Conservation (phyloP, 2,113 vertebrate genomes). For the Galeopterus variegatus region DNA sequence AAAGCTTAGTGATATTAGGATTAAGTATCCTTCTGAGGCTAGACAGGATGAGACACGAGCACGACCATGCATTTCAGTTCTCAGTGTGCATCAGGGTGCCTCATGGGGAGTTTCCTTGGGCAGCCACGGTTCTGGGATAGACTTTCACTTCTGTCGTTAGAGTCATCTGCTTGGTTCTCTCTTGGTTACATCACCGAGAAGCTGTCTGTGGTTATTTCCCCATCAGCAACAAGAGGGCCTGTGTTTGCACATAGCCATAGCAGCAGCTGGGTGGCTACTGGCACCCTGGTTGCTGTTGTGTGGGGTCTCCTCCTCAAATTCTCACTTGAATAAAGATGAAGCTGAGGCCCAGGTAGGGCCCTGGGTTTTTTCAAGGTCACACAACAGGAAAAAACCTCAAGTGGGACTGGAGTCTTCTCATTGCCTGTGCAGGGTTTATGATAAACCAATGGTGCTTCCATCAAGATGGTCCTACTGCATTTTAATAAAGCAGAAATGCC, state of each 20-base stretch:
- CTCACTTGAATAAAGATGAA: neutral
- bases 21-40: neutral
- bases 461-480: neutral
- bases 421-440: neutral
- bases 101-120: conserved; percentile 53
- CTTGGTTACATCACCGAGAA: conserved; percentile 42
- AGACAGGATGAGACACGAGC: neutral
- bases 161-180: neutral
- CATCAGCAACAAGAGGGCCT: neutral
- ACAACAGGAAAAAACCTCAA: neutral
- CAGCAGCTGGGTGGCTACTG: neutral
- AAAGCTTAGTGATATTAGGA: neutral
- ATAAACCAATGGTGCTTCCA: neutral
- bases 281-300: neutral
- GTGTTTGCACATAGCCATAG: neutral
- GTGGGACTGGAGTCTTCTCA: neutral
- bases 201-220: conserved; percentile 54
- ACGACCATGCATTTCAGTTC: neutral
- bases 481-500: neutral
- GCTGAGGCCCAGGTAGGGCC: neutral
- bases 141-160: conserved; percentile 72
- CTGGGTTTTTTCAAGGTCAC: neutral
- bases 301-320: neutral
- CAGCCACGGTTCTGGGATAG: neutral
- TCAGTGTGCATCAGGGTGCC: accelerated